A percentile compares a stretch with the other conserved stretches of the same genome.
Evolutionary conservation across 1,140 invertebrate species (phyloP).

Genomic region (Dermatophagoides farinae): DNA sequence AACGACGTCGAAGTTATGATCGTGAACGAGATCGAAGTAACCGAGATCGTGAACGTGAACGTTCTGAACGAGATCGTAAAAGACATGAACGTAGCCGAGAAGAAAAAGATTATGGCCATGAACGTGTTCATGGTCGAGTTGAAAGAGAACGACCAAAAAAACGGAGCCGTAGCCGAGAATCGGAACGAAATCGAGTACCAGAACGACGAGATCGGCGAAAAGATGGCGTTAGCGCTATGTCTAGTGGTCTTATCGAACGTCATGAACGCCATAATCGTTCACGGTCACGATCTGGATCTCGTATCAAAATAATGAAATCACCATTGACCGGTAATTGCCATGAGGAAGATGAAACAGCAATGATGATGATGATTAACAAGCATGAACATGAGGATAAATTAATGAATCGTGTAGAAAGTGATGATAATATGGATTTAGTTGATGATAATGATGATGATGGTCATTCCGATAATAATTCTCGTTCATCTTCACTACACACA

Average conservation of each 20-base stretch:
- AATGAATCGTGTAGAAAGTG: too few relatives aligned
- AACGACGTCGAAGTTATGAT: slow-evolving; percentile 7
- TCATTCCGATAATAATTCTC: too few relatives aligned
- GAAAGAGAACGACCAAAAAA: neutral
- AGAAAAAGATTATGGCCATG: neutral
- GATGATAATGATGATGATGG: too few relatives aligned
- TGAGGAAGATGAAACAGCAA: neutral
- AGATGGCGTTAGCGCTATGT: neutral
- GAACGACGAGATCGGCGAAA: neutral
- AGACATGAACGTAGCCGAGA: neutral
- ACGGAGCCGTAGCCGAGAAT: neutral
- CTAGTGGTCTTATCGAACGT: neutral
- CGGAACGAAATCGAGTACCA: neutral
- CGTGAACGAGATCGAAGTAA: neutral
- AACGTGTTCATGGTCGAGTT: neutral
- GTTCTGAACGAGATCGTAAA: neutral
- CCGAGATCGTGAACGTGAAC: neutral
- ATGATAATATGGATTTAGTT: too few relatives aligned
- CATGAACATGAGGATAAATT: too few relatives aligned
- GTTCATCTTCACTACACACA: too few relatives aligned
- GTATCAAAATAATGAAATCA: neutral
- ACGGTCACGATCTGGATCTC: neutral
- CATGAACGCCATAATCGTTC: neutral
- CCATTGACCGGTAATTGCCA: neutral
- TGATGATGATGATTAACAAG: too few relatives aligned